Evolutionary conservation across 2,888 invertebrate genomes (phyloP), one percentile per base, ranked within the genome.

Genomic region (Drosophila emarginata): DNA sequence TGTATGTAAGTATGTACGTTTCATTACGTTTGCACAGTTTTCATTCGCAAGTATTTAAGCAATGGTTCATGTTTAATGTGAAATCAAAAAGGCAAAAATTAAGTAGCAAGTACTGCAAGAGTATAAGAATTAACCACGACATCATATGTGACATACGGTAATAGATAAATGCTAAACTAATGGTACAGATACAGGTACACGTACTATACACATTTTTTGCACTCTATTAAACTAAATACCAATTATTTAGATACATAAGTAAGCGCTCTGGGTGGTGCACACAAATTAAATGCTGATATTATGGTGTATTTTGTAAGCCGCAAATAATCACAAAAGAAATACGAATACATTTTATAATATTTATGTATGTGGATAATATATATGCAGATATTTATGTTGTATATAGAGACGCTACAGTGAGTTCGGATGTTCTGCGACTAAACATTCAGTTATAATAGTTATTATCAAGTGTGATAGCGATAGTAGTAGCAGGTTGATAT

Each of bases 131-230:
- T 64, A 72, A 70, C 91, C 91, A 91, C 91, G 91, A 91, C 91
- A 90, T 91, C 91, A 91, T 90, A 91, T 91, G 89, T 85, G 89
- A 91, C 89, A 90, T 80, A 87, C 72, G 73, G 32, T 67, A 77
- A 52, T 65, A 64, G 57, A 37, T 39, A 36, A 73, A 26, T 53
- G 14, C 45, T 45, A 18, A 45, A 45, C 45, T 45, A 70, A 77
- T 67, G 84, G 66, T 45, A 21, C 45, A 45, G 75, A 68, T 71
- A 69, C 64, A 87, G 62, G 28, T 56, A 59, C 39, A 73, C 45
- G 32, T 52, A 67, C 60, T 36, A 73, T 67, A 59, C 74, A 40
- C 74, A 61, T 45, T 21, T 45, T 45, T 45, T 45, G 45, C 45
- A 45, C 18, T 45, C 45, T 9, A 32, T 32, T 12, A 45, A n/a